Conservation (phyloP, 2,888 invertebrate genomes). For the Notodonta dromedarius region DNA sequence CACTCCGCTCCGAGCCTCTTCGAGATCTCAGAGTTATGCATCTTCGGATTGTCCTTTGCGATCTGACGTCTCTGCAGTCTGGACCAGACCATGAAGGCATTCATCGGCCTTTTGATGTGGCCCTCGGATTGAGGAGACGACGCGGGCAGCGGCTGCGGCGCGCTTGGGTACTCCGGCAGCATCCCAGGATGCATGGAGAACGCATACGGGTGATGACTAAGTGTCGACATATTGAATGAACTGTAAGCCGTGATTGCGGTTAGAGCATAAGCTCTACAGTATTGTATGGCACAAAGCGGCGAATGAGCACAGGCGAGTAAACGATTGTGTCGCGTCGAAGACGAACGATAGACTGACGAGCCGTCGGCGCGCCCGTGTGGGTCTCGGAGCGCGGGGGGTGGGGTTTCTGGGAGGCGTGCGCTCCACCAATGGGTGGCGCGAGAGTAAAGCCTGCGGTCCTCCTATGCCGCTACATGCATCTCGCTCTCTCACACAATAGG, state of each 20-base stretch:
- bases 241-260: constrained; percentile 49
- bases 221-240: constrained; percentile 70
- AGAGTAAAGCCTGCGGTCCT: constrained; percentile 72
- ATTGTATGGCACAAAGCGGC: constrained; percentile 73
- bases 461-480: constrained; percentile 50
- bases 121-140: constrained; percentile 85
- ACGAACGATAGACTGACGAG: constrained; percentile 77
- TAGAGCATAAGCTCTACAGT: constrained; percentile 67
- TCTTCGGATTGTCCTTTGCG: constrained; percentile 96
- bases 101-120: constrained; percentile 98
- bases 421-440: constrained; percentile 61
- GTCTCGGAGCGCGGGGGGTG: constrained; percentile 66
- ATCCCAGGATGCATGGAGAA: constrained; percentile 80
- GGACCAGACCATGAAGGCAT: constrained; percentile 99
- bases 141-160: constrained; percentile 74
- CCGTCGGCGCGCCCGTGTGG: constrained; percentile 56
- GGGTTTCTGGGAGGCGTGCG: constrained; percentile 64
- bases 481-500: constrained; percentile 47
- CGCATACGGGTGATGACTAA: constrained; percentile 82
- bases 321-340: constrained; percentile 77
- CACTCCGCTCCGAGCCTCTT: constrained; percentile 97
- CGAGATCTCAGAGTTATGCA: constrained; percentile 96
- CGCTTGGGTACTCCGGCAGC: constrained; percentile 75
- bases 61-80: constrained; percentile 95
- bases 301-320: constrained; percentile 64